Conservation (phyloP, 2,888 invertebrate species). For the Tethea ocularis region DNA sequence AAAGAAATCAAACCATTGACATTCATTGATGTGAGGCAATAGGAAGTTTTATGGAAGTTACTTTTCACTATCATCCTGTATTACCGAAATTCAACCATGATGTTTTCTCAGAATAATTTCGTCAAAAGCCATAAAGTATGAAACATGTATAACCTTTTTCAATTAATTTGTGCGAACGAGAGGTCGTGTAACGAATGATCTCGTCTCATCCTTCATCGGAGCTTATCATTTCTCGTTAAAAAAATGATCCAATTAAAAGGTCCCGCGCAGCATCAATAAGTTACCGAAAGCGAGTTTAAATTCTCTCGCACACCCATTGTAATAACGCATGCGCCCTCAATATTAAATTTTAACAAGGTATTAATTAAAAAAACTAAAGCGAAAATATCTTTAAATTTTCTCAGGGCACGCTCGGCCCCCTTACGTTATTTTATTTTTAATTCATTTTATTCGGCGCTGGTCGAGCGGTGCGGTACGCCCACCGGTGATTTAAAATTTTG, state of each 20-base stretch:
- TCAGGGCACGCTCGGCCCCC: constrained; percentile 77
- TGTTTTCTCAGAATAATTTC: neutral
- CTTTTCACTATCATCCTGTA: neutral
- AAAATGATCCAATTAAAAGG: constrained; percentile 80
- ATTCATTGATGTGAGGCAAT: neutral
- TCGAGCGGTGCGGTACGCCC: constrained; percentile 74
- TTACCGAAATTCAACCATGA: neutral
- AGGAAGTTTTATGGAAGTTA: neutral
- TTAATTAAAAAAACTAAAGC: constrained; percentile 84
- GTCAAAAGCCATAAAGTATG: neutral
- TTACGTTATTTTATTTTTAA: constrained; percentile 80
- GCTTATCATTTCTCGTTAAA: constrained; percentile 79
- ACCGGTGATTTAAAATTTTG: constrained; percentile 84
- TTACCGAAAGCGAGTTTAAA: constrained; percentile 78
- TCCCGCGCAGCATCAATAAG: constrained; percentile 70
- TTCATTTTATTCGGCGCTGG: constrained; percentile 82
- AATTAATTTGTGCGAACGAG: neutral
- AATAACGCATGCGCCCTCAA: constrained; percentile 81
- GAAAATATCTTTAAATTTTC: constrained; percentile 81
- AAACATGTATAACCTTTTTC: neutral
- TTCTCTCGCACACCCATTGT: constrained; percentile 82
- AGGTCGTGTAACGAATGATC: constrained; percentile 41
- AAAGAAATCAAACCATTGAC: constrained; percentile 7
- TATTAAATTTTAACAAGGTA: constrained; percentile 85
- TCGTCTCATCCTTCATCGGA: constrained; percentile 64